These are phyloP conservation scores for Kradibia gibbosae DNA, from an alignment of 1,140 invertebrate species.

Conservation along the genomic window DNA sequence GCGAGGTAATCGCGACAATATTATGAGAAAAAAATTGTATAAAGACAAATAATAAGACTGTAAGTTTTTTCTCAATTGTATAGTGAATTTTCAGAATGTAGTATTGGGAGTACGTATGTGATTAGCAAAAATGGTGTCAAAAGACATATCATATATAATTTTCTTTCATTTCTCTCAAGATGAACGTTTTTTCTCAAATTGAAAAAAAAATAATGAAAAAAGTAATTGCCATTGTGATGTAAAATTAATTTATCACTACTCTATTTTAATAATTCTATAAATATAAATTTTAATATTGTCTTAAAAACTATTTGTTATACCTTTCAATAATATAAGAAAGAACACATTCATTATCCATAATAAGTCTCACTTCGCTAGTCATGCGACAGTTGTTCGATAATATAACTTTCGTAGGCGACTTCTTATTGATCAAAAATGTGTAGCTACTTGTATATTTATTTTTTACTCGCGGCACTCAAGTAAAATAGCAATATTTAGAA, in stretches of 20 bases:
- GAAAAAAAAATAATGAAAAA: neutral
- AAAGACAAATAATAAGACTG: slow-evolving; percentile 48
- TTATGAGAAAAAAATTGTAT: slow-evolving; percentile 41
- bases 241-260: slow-evolving; percentile 17
- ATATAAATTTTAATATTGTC: slow-evolving; percentile 35
- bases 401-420: slow-evolving; percentile 41
- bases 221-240: slow-evolving; percentile 7
- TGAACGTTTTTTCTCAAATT: slow-evolving; percentile 33
- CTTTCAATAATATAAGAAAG: slow-evolving; percentile 33
- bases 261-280: slow-evolving; percentile 2
- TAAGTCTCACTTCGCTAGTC: slow-evolving; percentile 48
- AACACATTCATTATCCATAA: slow-evolving; percentile 46
- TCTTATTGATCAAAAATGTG: slow-evolving; percentile 47
- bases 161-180: slow-evolving; percentile 33
- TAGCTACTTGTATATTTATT: slow-evolving; percentile 39
- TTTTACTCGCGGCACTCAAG: slow-evolving; percentile 32
- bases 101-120: neutral
- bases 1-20: neutral
- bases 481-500: slow-evolving; percentile 46
- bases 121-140: slow-evolving; percentile 22
- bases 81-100: slow-evolving; percentile 25
- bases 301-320: slow-evolving; percentile 17
- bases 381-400: slow-evolving; percentile 42
- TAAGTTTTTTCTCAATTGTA: slow-evolving; percentile 46
- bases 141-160: slow-evolving; percentile 43